Base-by-base conservation (phyloP, 2,113 vertebrate species). In the Cheirogaleus medius region DNA sequence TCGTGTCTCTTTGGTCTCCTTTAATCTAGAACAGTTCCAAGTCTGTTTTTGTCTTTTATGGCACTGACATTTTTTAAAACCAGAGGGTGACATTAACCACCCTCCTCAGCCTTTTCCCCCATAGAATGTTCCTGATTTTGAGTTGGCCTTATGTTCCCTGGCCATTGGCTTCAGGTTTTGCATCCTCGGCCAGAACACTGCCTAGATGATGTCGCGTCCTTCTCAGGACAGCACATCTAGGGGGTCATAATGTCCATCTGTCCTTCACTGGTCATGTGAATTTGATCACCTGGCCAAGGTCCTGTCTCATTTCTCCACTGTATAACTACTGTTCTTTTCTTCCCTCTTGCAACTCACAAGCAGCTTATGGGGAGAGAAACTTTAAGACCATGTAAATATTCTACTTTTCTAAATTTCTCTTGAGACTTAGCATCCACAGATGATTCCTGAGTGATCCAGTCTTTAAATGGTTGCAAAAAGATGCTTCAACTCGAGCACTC, bases 81-180 rank as follows among this genome's bases (percentile, higher is more conserved):
- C 32, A 56, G 39, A 94, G 32, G 60, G 60, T 29, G 23, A 63
- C 5, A 10, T 11, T 63, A 63, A 63, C 60, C 5, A 34, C 25
- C 5, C 10, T 17, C 17, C 6, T 42, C 2, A 0, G 7, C 14
- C n/a, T 14, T 29, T 25, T 4, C 17, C 34, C 6, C 14, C 27
- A 21, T 7, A 20, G 63, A 27, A 77, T 32, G 13, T 4, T 60
- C 42, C 63, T 73, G n/a, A 60, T 86, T 87, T 68, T 17, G 42
- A 49, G 34, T n/a, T 17, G 10, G n/a, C 66, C 49, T 49, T 6
- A 47, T 37, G 54, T 71, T 23, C 84, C 56, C 71, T 66, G 25
- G 6, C 21, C 12, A 17, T 68, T 4, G 37, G 71, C 44, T 68
- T 27, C 80, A 47, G 60, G 39, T 29, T 77, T 56, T 77, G n/a